These are phyloP conservation scores for Leptodactylus fuscus DNA, from an alignment of 2,113 vertebrate genomes.

Conservation along the genomic window DNA sequence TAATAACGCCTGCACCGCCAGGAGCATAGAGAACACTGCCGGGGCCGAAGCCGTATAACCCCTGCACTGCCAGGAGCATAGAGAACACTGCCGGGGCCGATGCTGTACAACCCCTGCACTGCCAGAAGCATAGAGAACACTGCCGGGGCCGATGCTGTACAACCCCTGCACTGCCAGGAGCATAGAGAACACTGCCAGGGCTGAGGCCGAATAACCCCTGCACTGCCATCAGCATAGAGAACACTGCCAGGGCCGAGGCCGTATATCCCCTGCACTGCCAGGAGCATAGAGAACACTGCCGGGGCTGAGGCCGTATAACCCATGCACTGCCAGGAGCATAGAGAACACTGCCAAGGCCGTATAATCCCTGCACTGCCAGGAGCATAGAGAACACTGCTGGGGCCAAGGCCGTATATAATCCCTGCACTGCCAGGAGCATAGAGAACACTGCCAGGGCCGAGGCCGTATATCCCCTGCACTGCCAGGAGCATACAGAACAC, in stretches of 20 bases:
- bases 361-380: not conserved
- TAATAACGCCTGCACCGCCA: not conserved
- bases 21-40: not conserved
- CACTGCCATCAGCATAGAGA: no score
- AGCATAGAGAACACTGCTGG: not conserved
- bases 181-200: not conserved
- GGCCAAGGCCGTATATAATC: not conserved
- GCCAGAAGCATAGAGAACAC: not conserved
- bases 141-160: not conserved
- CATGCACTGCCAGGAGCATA: no score
- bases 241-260: no score
- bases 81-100: not conserved
- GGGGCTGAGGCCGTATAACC: no score
- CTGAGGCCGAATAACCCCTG: no score
- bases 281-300: no score
- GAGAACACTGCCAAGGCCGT: no score
- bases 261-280: no score
- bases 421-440: not conserved
- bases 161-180: not conserved
- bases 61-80: not conserved
- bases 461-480: not conserved
- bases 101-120: not conserved
- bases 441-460: not conserved
- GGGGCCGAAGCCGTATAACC: not conserved
- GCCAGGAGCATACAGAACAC: not conserved